Percentiles rank a stretch among this genome's conserved stretches.
phyloP scores from a whole-genome alignment of 2,113 vertebrate species.

The Apus apus region DNA sequence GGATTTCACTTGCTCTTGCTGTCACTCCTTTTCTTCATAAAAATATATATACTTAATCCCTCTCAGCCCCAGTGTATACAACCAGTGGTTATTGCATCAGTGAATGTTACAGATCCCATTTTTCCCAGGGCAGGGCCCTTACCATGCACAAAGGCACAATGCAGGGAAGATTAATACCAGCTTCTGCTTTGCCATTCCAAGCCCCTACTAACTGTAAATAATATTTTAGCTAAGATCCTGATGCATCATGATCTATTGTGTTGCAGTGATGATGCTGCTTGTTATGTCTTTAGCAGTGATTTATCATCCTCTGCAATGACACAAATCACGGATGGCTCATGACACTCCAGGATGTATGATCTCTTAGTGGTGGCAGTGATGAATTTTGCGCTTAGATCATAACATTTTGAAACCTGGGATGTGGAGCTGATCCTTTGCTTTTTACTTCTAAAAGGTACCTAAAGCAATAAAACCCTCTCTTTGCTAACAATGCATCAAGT shows the following conservation, averaged over 20 bases:
- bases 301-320: conserved; percentile 77
- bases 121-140: conserved; percentile 37
- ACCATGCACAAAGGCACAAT: conserved; percentile 26
- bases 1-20: conserved; percentile 9
- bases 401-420: conserved; percentile 71
- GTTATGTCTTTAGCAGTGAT: conserved; percentile 75
- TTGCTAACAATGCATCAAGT: conserved; percentile 22
- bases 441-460: conserved; percentile 63
- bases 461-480: conserved; percentile 46
- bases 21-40: background rate
- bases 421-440: conserved; percentile 55
- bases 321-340: conserved; percentile 74
- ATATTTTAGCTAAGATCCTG: conserved; percentile 73
- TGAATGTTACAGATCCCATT: conserved; percentile 29
- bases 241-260: conserved; percentile 78
- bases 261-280: conserved; percentile 69
- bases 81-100: conserved; percentile 60
- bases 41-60: conserved; percentile 52
- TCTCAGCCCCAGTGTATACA: conserved; percentile 48
- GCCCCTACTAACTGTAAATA: conserved; percentile 75
- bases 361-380: conserved; percentile 64
- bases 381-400: conserved; percentile 70
- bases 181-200: conserved; percentile 66
- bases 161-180: conserved; percentile 73
- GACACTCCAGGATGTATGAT: conserved; percentile 72